Evolutionary conservation across 2,797 vertebrate genomes (phyloP).

Genomic region (Sciurus carolinensis): DNA sequence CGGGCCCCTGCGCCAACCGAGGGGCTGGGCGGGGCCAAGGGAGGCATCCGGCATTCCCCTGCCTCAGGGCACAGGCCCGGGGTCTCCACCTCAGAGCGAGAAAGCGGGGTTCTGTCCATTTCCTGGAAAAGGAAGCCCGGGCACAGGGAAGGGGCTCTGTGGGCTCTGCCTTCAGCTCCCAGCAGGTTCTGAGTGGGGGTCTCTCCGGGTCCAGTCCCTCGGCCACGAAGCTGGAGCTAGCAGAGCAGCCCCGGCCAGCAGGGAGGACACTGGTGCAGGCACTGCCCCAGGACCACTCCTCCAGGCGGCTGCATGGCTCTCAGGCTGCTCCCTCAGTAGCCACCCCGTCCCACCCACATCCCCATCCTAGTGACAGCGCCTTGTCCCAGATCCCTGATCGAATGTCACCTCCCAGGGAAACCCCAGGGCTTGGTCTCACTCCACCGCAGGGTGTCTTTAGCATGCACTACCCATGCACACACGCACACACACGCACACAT

Average conservation of each 20-base stretch:
- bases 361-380: background rate
- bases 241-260: background rate
- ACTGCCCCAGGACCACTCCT: rapidly evolving
- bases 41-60: rapidly evolving
- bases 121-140: constrained; percentile 17
- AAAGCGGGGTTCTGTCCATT: background rate
- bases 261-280: background rate
- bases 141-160: background rate
- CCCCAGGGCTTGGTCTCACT: background rate
- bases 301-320: rapidly evolving
- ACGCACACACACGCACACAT: no score
- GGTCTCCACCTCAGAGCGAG: background rate
- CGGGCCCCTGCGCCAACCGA: no score
- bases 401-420: background rate
- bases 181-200: background rate
- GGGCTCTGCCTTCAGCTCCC: background rate
- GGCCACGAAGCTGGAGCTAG: background rate
- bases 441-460: background rate
- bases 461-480: rapidly evolving
- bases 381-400: background rate
- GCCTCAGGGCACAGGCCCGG: background rate
- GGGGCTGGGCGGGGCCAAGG: background rate
- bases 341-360: rapidly evolving
- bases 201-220: background rate
- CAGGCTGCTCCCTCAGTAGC: background rate